phyloP scores from a whole-genome alignment of 2,797 vertebrate genomes.

The Benthosema pterotum region DNA sequence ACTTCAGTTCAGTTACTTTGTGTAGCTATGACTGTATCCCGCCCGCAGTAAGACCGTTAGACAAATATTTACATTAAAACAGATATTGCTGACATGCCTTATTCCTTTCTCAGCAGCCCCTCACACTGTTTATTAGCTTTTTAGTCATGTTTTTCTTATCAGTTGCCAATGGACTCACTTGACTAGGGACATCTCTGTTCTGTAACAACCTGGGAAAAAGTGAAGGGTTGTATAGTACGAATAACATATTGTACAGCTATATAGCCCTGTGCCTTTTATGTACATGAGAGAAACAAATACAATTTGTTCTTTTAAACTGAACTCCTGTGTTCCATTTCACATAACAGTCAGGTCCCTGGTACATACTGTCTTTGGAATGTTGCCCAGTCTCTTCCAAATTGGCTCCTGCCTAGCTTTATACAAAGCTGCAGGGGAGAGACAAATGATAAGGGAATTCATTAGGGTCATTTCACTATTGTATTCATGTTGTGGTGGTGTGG shows the following conservation, averaged over 20 bases:
- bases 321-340: neutral
- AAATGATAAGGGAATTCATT: neutral
- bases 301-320: neutral
- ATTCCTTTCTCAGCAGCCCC: neutral
- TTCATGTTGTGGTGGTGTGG: neutral
- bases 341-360: neutral
- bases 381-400: neutral
- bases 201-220: no score
- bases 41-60: no score
- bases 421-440: neutral
- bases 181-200: no score
- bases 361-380: neutral
- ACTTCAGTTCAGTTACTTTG: conserved; percentile 1
- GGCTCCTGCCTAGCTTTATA: neutral
- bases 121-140: neutral
- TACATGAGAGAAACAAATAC: neutral
- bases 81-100: neutral
- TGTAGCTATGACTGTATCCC: no score
- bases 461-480: neutral
- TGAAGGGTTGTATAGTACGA: no score
- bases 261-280: neutral
- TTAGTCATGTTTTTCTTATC: neutral
- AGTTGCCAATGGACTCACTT: neutral
- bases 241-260: no score
- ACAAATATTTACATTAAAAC: no score